Base-by-base conservation (phyloP, 2,888 invertebrate genomes). In the Parnassius apollo region DNA sequence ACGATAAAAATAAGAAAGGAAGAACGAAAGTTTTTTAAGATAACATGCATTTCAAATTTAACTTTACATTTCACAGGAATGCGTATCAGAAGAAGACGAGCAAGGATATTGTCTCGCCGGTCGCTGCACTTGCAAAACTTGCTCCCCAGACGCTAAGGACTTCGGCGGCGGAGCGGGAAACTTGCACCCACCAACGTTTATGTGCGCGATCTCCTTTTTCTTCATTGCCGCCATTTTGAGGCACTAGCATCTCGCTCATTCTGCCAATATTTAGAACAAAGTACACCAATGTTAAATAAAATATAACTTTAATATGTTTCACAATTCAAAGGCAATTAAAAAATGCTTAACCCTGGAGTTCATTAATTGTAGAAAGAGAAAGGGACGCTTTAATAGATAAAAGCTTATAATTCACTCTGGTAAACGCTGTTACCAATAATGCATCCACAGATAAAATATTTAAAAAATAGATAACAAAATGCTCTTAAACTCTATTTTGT, bases 51-150 rank as follows among this genome's bases (percentile, higher is more conserved):
- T 48, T 52, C 35, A 48, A 57, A 42, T 42, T 49, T 63, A 22
- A 49, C n/a, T 61, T 42, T 35, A 57, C 62, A 70, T 13, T 49
- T 62, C 18, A 25, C 75, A 92, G 92, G 91, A 92, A 80, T 92
- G 92, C 62, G 86, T 91, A 1, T 88, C 86, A 1, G 92, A 91
- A 65, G 87, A 88, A 67, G 83, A 88, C 52, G 88, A 91, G 65
- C 89, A 86, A 0, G 92, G 91, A 0, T 90, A 86, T 74, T 92
- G 92, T 66, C 73, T 86, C 0, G 73, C 83, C 0, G 91, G 90
- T 0, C 81, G 86, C 22, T 92, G 92, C 69, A 91, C 89, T 0
- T 92, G 92, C 74, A 86, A 87, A 71, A 89, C 82, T 0, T 92
- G 92, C 62, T 74, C 82, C 0, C 91, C 91, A 0, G 88, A 91